These are phyloP conservation scores for Irena cyanogastra DNA, from an alignment of 2,113 vertebrate species.

Conservation along the genomic window DNA sequence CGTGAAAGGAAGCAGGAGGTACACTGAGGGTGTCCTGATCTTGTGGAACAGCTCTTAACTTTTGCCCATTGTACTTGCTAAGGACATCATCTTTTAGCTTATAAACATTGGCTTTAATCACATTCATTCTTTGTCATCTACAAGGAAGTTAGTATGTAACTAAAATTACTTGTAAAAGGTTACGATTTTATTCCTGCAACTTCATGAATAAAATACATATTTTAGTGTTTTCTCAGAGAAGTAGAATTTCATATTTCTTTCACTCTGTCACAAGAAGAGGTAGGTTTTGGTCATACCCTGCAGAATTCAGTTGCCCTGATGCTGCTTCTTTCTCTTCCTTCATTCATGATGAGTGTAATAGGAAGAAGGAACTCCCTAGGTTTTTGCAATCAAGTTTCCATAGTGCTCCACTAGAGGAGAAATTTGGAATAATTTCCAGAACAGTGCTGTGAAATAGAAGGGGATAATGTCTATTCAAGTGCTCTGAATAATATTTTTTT, in stretches of 20 bases:
- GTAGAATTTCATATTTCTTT: conserved; percentile 7
- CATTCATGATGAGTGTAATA: background rate
- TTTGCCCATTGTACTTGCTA: conserved; percentile 17
- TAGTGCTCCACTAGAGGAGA: conserved; percentile 31
- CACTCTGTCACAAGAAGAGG: background rate
- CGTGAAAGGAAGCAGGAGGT: background rate
- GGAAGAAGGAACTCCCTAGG: conserved; percentile 17
- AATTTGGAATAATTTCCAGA: conserved; percentile 40
- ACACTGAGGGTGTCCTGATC: background rate
- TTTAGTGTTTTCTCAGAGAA: conserved; percentile 41
- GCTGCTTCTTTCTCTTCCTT: conserved; percentile 17
- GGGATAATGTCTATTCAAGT: conserved; percentile 55
- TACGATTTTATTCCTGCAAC: conserved; percentile 31
- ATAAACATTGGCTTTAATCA: conserved; percentile 22
- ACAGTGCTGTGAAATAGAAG: conserved; percentile 49
- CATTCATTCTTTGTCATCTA: background rate
- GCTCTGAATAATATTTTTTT: conserved; percentile 24
- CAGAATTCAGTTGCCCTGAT: background rate
- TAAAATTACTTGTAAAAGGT: conserved; percentile 43
- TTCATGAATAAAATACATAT: conserved; percentile 31
- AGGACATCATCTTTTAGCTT: conserved; percentile 12
- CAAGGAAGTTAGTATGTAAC: background rate
- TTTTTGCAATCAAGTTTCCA: conserved; percentile 39
- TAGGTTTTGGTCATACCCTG: background rate
- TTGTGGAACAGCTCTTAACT: conserved; percentile 34